phyloP scores from a whole-genome alignment of 2,797 vertebrate species.

The Manis crassicaudata region DNA sequence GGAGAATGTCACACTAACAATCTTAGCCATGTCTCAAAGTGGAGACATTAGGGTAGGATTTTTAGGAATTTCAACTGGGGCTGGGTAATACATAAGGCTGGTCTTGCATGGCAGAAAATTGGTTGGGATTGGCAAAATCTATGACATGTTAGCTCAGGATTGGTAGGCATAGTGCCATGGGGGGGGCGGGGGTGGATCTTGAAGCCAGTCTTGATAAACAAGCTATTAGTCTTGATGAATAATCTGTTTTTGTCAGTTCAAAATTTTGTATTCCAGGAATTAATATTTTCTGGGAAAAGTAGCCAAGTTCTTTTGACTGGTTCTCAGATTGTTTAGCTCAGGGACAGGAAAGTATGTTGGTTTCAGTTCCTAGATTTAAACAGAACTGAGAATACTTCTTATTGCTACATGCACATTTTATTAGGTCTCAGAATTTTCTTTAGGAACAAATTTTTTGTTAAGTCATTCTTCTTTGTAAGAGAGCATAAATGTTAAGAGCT shows the following conservation, averaged over 20 bases:
- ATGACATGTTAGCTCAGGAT: background rate
- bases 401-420: background rate
- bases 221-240: background rate
- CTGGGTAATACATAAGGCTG: background rate
- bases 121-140: background rate
- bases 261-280: background rate
- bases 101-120: background rate
- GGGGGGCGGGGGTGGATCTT: background rate
- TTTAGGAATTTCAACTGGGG: background rate
- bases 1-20: background rate
- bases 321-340: background rate
- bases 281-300: slow-evolving; percentile 11
- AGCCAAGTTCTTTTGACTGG: slow-evolving; percentile 19
- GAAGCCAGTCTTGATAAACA: background rate
- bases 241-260: background rate
- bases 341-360: background rate
- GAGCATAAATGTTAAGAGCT: background rate
- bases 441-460: slow-evolving; percentile 23
- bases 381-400: slow-evolving; percentile 15
- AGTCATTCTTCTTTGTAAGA: background rate
- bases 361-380: slow-evolving; percentile 4
- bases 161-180: background rate
- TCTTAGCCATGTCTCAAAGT: background rate
- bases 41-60: background rate
- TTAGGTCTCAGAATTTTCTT: background rate